Evolutionary conservation across 2,888 invertebrate species (phyloP).

Genomic region (Nowickia ferox): DNA sequence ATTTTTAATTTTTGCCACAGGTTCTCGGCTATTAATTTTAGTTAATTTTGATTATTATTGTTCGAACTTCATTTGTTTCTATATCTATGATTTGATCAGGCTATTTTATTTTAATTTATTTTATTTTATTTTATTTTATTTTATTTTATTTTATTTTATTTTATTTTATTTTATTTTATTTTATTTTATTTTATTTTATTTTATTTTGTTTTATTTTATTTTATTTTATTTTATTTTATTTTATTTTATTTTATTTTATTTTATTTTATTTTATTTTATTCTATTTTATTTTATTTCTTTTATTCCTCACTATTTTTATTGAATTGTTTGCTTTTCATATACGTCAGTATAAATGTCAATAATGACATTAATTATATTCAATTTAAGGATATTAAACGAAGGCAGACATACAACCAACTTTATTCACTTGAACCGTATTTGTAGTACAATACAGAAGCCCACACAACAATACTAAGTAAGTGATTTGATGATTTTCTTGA

Average conservation of each 20-base stretch:
- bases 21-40: no score
- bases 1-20: no score
- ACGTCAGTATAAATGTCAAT: constrained; percentile 55
- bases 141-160: no score
- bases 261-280: not conserved
- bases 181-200: no score
- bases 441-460: not conserved
- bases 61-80: no score
- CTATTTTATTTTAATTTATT: no score
- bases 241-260: not conserved
- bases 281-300: not conserved
- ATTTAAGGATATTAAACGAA: constrained; percentile 25
- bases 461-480: constrained; percentile 6
- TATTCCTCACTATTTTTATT: not conserved
- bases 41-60: no score
- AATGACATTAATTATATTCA: constrained; percentile 54
- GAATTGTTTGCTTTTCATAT: not conserved
- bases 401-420: not conserved
- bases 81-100: no score
- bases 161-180: no score
- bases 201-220: no score
- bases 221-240: no score
- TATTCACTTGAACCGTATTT: constrained; percentile 25
- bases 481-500: constrained; percentile 25
- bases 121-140: no score